Percentiles rank a stretch among this genome's conserved stretches.
These are phyloP conservation scores for Octopus sinensis DNA, from an alignment of 1,140 invertebrate species.

Conservation along the genomic window DNA sequence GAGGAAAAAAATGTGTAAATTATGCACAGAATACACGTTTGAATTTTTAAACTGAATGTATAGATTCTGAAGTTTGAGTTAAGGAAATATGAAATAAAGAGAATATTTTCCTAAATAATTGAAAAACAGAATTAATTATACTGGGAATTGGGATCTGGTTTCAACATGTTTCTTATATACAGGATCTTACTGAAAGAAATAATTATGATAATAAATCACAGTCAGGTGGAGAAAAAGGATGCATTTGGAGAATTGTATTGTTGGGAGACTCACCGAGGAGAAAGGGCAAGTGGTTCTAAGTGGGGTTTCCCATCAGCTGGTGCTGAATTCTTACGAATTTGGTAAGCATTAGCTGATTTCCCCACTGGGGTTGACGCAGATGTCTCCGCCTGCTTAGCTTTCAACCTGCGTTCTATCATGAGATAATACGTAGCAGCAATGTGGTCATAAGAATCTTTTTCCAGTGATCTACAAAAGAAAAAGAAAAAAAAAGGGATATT, in stretches of 20 bases:
- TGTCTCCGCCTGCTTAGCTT: slow-evolving; percentile 55
- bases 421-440: slow-evolving; percentile 98
- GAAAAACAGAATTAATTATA: too few species aligned
- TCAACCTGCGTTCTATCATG: slow-evolving; percentile 85
- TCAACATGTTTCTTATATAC: too few species aligned
- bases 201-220: too few species aligned
- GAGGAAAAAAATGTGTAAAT: too few species aligned
- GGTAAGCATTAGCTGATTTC: slow-evolving; percentile 19
- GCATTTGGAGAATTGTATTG: neutral
- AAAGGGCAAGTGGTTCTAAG: slow-evolving; percentile 57
- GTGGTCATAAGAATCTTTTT: slow-evolving; percentile 96
- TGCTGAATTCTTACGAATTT: slow-evolving; percentile 45
- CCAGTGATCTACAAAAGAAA: slow-evolving; percentile 71
- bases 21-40: too few species aligned
- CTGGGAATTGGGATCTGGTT: too few species aligned
- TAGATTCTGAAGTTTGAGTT: too few species aligned
- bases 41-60: too few species aligned
- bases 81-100: too few species aligned
- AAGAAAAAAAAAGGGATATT: neutral
- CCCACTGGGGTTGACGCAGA: slow-evolving; percentile 23
- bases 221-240: neutral
- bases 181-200: too few species aligned
- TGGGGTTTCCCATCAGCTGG: slow-evolving; percentile 46
- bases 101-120: too few species aligned
- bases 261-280: slow-evolving; percentile 53